A percentile compares a stretch with the other conserved stretches of the same genome.
Evolutionary conservation across 2,888 invertebrate species (phyloP).

Genomic region (Yponomeuta malinellus): DNA sequence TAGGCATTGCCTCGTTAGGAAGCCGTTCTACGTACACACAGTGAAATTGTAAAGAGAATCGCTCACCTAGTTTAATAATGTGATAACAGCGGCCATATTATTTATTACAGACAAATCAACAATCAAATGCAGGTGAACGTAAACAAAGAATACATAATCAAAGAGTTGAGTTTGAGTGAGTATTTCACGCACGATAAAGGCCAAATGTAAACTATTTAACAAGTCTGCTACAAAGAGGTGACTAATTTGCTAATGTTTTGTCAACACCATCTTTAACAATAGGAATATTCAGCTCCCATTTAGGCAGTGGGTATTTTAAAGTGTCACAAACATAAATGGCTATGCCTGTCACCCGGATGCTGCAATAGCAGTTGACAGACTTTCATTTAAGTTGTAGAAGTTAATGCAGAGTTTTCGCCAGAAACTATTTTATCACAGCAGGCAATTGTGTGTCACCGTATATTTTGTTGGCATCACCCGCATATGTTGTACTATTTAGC

Average conservation of each 20-base stretch:
- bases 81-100: background rate
- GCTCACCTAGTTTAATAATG: background rate
- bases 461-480: too few species aligned
- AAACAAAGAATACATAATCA: slow-evolving; percentile 4
- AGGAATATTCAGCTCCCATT: too few species aligned
- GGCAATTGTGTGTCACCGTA: too few species aligned
- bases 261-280: too few species aligned
- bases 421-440: too few species aligned
- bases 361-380: too few species aligned
- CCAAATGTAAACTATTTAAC: background rate
- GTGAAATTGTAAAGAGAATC: background rate
- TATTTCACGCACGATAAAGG: background rate
- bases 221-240: background rate
- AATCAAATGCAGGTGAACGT: slow-evolving; percentile 6
- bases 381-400: too few species aligned
- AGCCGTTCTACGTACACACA: background rate
- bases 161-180: background rate
- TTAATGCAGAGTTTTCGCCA: too few species aligned
- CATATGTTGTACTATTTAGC: too few species aligned
- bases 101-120: background rate
- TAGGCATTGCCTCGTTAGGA: slow-evolving; percentile 22
- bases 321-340: too few species aligned
- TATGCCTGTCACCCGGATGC: too few species aligned
- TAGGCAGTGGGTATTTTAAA: too few species aligned
- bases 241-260: background rate